Evolutionary conservation across 2,113 vertebrate species (phyloP).

Genomic region (Corvus hawaiiensis): DNA sequence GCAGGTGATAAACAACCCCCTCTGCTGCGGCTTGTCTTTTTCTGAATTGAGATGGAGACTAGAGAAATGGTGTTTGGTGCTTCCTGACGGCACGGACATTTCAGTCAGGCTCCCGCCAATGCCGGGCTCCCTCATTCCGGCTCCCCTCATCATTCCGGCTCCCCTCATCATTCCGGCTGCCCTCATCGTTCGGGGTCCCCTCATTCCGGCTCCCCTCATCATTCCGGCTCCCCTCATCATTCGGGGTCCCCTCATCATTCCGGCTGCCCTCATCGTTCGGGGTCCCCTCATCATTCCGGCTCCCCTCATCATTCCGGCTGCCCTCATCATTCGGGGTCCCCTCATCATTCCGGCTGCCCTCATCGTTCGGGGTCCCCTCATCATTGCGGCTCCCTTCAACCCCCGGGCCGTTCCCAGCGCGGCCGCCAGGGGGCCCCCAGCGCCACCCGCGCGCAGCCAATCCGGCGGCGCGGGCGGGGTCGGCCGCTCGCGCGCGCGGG

Average conservation of each 20-base stretch:
- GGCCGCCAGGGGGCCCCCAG: neutral
- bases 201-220: too few species aligned
- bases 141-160: too few species aligned
- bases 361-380: too few species aligned
- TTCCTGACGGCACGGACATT: rapidly evolving
- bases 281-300: too few species aligned
- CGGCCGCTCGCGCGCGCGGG: neutral
- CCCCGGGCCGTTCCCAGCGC: neutral
- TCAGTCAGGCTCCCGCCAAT: neutral
- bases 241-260: neutral
- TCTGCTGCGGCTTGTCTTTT: neutral
- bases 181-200: too few species aligned
- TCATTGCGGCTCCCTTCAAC: too few species aligned
- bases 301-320: too few species aligned
- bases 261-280: neutral
- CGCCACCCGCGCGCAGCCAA: neutral
- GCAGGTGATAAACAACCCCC: rapidly evolving
- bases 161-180: too few species aligned
- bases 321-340: too few species aligned
- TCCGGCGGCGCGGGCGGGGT: neutral
- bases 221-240: too few species aligned
- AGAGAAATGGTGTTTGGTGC: rapidly evolving
- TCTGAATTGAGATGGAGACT: neutral
- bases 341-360: too few species aligned
- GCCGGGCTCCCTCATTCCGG: neutral